Base-by-base conservation (phyloP, 2,888 invertebrate genomes). In the Nephrotoma flavescens region DNA sequence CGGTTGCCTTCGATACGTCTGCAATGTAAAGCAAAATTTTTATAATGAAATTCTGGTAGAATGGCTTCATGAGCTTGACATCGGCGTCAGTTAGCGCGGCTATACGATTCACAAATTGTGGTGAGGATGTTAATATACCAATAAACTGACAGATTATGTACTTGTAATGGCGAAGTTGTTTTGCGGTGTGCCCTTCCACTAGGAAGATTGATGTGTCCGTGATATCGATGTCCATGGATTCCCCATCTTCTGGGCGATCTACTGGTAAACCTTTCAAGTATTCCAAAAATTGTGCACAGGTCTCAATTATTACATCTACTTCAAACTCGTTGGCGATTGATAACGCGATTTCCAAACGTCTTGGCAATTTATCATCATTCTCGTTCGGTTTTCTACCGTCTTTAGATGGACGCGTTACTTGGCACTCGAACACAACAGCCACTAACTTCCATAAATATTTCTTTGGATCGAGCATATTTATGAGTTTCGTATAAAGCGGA, bases 161-260 rank as follows among this genome's bases (percentile, higher is more conserved):
- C 91, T 96, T 97, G 90, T 95, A 97, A 90, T 97, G 97, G 2
- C 97, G 93, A 86, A 97, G 92, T 88, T 97, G 96, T 89, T 96
- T 95, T 0, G 95, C 93, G 0, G 94, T 94, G 89, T 95, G 94
- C 0, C 93, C 92, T 6, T 92, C 93, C 0, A 95, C 92, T 89
- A 95, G 93, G 88, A 95, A 95, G 86, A 95, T 92, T 5, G 89
- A 87, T 0, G 88, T 88, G 42, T 90, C 90, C 2, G 88, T 86
- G 44, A 87, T 86, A 83, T 89, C 88, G 0, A 92, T 89, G 31
- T 91, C 91, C 1, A 91, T 90, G 6, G 92, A 92, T 3, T 87
- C 91, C 0, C 91, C 90, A 87, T 93, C 92, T 45, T 93, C 92
- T 0, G 90, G 90, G 87, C 94, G 93, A 88, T 94, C 95, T 84